Evolutionary conservation across 2,113 vertebrate species (phyloP), one percentile per base, ranked within the genome.

Genomic region (Pelodiscus sinensis): DNA sequence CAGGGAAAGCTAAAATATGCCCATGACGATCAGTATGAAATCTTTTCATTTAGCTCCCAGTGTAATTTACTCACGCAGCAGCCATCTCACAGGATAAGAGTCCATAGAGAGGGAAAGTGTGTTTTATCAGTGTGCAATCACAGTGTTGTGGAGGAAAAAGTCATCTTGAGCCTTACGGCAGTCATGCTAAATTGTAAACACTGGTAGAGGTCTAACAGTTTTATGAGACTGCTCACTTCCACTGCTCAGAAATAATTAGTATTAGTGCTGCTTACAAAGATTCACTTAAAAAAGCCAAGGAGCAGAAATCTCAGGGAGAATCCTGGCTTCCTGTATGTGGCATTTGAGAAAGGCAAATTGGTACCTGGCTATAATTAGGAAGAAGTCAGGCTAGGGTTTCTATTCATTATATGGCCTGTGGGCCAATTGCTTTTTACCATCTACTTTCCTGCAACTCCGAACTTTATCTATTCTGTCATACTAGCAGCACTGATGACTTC

Each of bases 21-120:
- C 60, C 85, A 79, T 65, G 52, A 81, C 21, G 81, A 92, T 86
- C 92, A 81, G 79, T 90, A 91, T 82, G 94, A 96, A 95, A 93
- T 94, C 87, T 96, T 96, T 95, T 93, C 88, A 94, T 96, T 96
- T 94, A 92, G 82, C 55, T 90, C 95, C 86, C 86, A 87, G 80
- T 83, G 92, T 93, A 97, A 97, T 97, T 96, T 97, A 95, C 96
- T 97, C 94, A 94, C 93, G 94, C 94, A 96, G 91, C 90, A 89
- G 94, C 86, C 86, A 82, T 95, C 95, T 95, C 92, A 88, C 55
- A 95, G 92, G 65, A 94, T 93, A 96, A 96, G 78, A 84, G 65
- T 94, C 92, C 88, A 93, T 89, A 5, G 4, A 83, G 89, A 14
- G 77, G 22, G 62, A 94, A 94, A 87, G 80, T 77, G 71, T 89